phyloP scores from a whole-genome alignment of 2,113 vertebrate genomes.

The Leucopsar rothschildi region DNA sequence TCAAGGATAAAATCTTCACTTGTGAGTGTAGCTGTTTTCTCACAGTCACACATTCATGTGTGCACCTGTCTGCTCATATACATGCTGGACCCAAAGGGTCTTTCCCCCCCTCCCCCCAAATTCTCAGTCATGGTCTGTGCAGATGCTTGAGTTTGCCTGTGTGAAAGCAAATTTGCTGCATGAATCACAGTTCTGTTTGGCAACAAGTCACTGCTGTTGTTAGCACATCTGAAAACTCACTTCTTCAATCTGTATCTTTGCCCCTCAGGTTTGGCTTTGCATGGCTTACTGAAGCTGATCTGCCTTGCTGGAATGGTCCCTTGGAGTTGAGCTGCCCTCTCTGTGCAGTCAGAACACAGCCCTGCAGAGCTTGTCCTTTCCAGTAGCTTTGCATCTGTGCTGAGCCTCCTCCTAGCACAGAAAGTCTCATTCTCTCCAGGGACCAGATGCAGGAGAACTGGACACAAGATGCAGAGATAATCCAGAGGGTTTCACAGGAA shows the following conservation, averaged over 20 bases:
- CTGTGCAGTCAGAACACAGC: background rate
- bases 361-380: background rate
- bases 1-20: constrained; percentile 55
- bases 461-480: background rate
- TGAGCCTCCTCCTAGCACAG: background rate
- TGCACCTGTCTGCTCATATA: fast-evolving
- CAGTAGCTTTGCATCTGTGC: background rate
- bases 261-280: background rate
- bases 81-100: background rate
- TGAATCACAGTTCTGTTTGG: background rate
- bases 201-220: background rate
- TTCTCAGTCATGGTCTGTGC: background rate
- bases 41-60: background rate
- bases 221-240: background rate
- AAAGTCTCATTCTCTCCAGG: background rate
- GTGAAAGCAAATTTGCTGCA: background rate
- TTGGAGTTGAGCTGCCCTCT: background rate
- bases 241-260: background rate
- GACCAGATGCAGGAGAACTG: background rate
- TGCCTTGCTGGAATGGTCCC: background rate
- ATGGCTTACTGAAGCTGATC: background rate
- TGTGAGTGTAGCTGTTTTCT: constrained; percentile 33
- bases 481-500: background rate
- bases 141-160: background rate
- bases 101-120: background rate